Conservation (phyloP, 2,797 vertebrate genomes). For the Lepus townsendii region DNA sequence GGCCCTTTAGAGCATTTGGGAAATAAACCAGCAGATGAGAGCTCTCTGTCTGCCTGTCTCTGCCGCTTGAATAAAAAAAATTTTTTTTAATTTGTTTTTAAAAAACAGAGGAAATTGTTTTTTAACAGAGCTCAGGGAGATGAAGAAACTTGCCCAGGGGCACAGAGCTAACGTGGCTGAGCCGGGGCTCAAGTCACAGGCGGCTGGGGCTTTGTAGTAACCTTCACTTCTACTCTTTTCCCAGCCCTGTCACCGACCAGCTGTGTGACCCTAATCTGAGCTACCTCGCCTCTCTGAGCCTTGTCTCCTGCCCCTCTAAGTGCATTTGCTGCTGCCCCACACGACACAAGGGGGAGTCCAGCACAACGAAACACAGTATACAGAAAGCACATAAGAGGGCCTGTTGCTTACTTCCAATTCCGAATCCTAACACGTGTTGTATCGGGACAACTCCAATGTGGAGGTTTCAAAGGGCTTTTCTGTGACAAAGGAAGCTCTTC, state of each 20-base stretch:
- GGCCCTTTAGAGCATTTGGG: no score
- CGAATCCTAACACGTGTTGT: constrained; percentile 57
- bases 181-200: background rate
- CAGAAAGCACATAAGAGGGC: constrained; percentile 55
- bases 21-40: no score
- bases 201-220: background rate
- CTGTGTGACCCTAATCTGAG: background rate
- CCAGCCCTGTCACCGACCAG: background rate
- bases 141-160: constrained; percentile 20
- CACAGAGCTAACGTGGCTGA: constrained; percentile 21
- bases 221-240: background rate
- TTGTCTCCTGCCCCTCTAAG: constrained; percentile 25
- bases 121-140: no score
- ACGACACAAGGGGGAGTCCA: background rate
- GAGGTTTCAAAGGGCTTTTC: constrained; percentile 48
- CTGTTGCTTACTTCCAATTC: constrained; percentile 52
- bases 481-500: background rate
- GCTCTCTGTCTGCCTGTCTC: no score
- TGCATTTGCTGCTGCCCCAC: background rate
- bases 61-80: no score
- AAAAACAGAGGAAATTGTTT: no score
- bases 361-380: background rate
- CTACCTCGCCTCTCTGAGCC: constrained; percentile 45
- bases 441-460: constrained; percentile 48
- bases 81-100: no score